Evolutionary conservation across 2,888 invertebrate species (phyloP).

Genomic region (Drosophila siamana): DNA sequence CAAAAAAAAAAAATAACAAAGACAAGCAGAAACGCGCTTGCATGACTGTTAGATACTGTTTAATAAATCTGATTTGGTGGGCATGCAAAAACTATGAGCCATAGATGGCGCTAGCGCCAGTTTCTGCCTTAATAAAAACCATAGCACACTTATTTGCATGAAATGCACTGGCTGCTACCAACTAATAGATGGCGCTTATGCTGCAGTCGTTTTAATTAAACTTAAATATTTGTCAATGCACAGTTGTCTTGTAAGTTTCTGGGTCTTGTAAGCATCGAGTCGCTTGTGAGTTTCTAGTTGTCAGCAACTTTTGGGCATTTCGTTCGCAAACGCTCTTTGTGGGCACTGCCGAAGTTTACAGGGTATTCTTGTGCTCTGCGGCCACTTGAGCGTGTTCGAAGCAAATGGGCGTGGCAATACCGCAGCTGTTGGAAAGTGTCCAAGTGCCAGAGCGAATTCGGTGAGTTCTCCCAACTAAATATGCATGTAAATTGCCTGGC

Average conservation of each 20-base stretch:
- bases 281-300: no score
- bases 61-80: neutral
- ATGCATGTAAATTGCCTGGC: conserved; percentile 48
- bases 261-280: no score
- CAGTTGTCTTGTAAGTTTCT: no score
- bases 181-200: no score
- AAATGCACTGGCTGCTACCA: no score
- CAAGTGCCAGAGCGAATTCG: conserved; percentile 10
- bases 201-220: no score
- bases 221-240: no score
- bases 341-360: neutral
- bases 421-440: conserved; percentile 27
- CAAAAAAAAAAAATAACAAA: conserved; percentile 1
- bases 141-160: neutral
- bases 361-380: conserved; percentile 5
- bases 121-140: neutral
- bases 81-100: neutral
- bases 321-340: no score
- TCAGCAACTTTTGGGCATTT: no score
- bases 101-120: neutral
- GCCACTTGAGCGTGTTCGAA: conserved; percentile 24
- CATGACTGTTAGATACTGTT: neutral
- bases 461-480: conserved; percentile 24
- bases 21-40: neutral
- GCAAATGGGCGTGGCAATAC: conserved; percentile 33